Evolutionary conservation across 2,797 vertebrate genomes (phyloP).

Genomic region (Melanogrammus aeglefinus): DNA sequence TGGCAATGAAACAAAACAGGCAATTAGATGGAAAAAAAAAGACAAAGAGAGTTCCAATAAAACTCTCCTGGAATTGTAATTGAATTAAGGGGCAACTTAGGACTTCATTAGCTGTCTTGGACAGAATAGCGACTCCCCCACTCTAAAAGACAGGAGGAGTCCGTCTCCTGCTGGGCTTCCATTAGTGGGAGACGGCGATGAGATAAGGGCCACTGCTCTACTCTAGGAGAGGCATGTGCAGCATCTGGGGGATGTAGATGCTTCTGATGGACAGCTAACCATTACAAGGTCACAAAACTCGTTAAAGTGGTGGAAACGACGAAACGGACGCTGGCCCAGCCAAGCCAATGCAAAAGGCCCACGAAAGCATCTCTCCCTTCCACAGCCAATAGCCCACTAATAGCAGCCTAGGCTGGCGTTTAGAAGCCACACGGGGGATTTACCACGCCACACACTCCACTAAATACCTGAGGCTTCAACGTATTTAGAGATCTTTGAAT

Average conservation of each 20-base stretch:
- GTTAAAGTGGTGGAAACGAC: slow-evolving; percentile 14
- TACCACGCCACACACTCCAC: slow-evolving; percentile 40
- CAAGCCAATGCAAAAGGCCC: slow-evolving; percentile 1
- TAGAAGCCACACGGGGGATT: slow-evolving; percentile 30
- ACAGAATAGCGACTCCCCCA: not conserved
- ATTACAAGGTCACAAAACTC: slow-evolving; percentile 8
- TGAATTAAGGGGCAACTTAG: slow-evolving; percentile 16
- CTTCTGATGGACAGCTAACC: not conserved
- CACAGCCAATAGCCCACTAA: not conserved
- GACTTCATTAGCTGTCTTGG: not conserved
- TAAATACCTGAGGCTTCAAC: slow-evolving; percentile 29
- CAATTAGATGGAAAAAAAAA: not conserved
- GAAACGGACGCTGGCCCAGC: not conserved
- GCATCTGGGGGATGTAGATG: not conserved
- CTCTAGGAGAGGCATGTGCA: slow-evolving; percentile 8
- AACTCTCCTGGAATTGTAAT: slow-evolving; percentile 1
- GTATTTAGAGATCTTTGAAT: slow-evolving; percentile 36
- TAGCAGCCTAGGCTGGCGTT: slow-evolving; percentile 11
- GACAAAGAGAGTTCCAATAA: not conserved
- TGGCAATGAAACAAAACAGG: slow-evolving; percentile 16
- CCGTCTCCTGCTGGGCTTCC: slow-evolving; percentile 26
- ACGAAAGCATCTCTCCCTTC: not conserved
- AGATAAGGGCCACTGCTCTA: slow-evolving; percentile 3
- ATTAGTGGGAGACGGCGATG: slow-evolving; percentile 7
- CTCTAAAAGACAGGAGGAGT: not conserved